Conservation (phyloP, 1,140 invertebrate genomes). For the Heliconius eleuchia region DNA sequence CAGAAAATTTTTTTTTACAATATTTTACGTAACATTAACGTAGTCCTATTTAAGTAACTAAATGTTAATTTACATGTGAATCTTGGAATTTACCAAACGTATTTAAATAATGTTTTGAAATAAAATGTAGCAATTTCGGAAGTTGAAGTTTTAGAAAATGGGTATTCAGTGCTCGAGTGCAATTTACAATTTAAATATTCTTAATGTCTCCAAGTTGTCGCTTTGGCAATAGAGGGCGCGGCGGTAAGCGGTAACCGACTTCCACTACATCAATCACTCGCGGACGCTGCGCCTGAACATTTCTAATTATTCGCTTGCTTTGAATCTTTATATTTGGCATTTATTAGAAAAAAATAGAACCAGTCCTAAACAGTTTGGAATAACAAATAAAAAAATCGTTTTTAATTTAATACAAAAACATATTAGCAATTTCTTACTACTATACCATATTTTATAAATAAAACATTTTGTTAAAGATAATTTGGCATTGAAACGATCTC, state of each 20-base stretch:
- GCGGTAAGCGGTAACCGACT: conserved; percentile 48
- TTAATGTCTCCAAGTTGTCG: conserved; percentile 79
- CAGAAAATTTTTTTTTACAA: neutral
- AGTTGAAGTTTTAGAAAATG: conserved; percentile 73
- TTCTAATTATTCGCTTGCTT: conserved; percentile 78
- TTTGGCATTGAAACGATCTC: neutral
- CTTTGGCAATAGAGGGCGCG: conserved; percentile 42
- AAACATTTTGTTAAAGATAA: neutral
- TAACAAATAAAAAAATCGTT: too few species aligned
- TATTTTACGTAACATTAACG: too few species aligned
- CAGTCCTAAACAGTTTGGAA: neutral
- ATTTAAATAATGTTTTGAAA: conserved; percentile 1
- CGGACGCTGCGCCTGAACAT: conserved; percentile 76
- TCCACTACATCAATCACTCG: conserved; percentile 81
- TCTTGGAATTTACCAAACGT: neutral
- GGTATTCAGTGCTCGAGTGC: conserved; percentile 76
- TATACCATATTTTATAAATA: neutral
- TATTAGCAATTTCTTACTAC: too few species aligned
- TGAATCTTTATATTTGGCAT: conserved; percentile 37
- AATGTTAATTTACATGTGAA: neutral
- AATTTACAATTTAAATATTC: conserved; percentile 81
- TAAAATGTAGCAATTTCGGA: conserved; percentile 29
- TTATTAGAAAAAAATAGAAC: neutral
- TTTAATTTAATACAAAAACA: too few species aligned
- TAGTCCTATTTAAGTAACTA: too few species aligned